phyloP scores from a whole-genome alignment of 2,797 vertebrate genomes.

The Macrochelys suwanniensis region DNA sequence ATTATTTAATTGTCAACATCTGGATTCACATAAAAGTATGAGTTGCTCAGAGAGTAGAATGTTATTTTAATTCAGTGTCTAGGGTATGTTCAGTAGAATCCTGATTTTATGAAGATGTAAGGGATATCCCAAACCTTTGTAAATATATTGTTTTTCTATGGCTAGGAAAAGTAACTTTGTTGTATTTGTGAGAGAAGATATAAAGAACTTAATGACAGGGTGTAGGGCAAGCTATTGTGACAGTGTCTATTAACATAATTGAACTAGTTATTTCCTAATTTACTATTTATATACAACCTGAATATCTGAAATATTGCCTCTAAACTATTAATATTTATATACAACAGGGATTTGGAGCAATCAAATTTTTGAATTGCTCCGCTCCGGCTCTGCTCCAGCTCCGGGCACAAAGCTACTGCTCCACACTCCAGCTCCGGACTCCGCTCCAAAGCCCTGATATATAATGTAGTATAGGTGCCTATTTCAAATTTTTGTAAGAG shows the following conservation, averaged over 20 bases:
- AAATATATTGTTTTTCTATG: neutral
- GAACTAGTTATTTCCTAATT: neutral
- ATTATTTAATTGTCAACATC: neutral
- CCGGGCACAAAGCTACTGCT: no score
- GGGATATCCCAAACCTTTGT: neutral
- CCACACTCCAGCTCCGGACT: no score
- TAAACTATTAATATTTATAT: neutral
- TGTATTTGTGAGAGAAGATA: neutral
- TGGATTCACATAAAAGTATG: no score
- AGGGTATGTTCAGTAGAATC: neutral
- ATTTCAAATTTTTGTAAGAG: neutral
- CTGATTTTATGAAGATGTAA: neutral
- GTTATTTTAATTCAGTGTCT: no score
- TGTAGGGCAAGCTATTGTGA: neutral
- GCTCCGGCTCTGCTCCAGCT: no score
- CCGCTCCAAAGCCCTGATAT: neutral
- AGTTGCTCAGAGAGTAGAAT: no score
- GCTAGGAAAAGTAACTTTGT: neutral
- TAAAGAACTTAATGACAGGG: neutral
- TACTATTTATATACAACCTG: neutral
- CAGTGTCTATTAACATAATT: neutral
- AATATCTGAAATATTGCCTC: neutral
- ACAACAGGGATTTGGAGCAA: no score
- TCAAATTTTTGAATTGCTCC: no score
- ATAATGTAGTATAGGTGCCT: neutral